Percentiles rank a stretch among this genome's conserved stretches.
phyloP scores from a whole-genome alignment of 2,888 invertebrate species.

The Podotricha telesiphe region DNA sequence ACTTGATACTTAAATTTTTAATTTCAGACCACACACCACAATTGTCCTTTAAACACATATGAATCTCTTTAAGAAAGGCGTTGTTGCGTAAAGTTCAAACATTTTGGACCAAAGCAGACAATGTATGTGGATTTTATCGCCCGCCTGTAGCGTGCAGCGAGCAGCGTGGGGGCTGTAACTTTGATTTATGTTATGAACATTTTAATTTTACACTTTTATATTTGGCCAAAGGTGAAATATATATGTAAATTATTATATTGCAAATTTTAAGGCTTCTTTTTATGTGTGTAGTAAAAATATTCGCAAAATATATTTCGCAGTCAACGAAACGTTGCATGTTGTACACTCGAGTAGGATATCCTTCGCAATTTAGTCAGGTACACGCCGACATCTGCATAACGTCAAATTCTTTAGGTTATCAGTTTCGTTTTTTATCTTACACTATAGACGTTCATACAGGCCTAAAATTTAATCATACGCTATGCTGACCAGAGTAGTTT shows the following conservation, averaged over 20 bases:
- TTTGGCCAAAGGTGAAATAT: neutral
- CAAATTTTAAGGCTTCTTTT: neutral
- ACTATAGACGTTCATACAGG: no score
- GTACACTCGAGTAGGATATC: no score
- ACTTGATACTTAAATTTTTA: neutral
- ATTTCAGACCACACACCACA: slow-evolving; percentile 6
- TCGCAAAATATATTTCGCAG: no score
- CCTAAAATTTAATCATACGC: no score
- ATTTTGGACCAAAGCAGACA: slow-evolving; percentile 5
- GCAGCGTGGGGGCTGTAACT: slow-evolving; percentile 10
- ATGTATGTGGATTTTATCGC: slow-evolving; percentile 9
- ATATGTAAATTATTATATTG: neutral
- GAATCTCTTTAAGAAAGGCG: slow-evolving; percentile 13
- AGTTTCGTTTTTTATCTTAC: no score
- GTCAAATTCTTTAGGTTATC: no score
- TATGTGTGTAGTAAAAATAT: neutral
- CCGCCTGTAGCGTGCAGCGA: slow-evolving; percentile 17
- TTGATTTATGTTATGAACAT: slow-evolving; percentile 7
- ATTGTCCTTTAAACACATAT: slow-evolving; percentile 12
- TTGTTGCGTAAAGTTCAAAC: slow-evolving; percentile 16
- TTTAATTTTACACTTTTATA: slow-evolving; percentile 19
- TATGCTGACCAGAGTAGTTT: no score
- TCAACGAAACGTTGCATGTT: no score
- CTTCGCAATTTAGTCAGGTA: no score
- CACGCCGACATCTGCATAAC: no score